Percentiles rank a stretch among this genome's conserved stretches.
phyloP scores from a whole-genome alignment of 2,797 vertebrate genomes.

The Neosilurus hyrtlii region DNA sequence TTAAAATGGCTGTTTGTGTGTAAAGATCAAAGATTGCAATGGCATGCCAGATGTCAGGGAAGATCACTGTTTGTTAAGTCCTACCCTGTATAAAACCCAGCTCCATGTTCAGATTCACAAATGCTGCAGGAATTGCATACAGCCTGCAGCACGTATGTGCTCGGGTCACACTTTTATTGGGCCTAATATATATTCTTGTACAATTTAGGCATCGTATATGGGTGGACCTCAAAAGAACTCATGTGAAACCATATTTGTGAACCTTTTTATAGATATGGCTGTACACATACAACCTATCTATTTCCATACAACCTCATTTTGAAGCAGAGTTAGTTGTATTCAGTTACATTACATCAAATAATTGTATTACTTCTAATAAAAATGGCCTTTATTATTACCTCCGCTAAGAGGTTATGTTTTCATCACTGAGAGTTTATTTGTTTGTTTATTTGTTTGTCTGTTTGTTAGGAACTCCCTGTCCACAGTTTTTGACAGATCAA shows the following conservation, averaged over 20 bases:
- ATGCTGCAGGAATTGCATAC: neutral
- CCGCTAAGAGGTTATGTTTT: no score
- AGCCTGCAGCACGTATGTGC: constrained; percentile 10
- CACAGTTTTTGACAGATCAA: no score
- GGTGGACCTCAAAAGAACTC: neutral
- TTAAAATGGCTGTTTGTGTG: constrained; percentile 41
- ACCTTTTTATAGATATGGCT: neutral
- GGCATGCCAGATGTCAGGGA: constrained; percentile 36
- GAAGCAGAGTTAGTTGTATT: neutral
- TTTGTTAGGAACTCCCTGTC: no score
- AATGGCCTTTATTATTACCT: neutral
- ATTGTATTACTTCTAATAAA: neutral
- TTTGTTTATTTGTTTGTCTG: no score
- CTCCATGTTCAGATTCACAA: constrained; percentile 6
- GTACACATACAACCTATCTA: neutral
- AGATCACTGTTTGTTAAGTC: constrained; percentile 21
- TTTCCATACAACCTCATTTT: neutral
- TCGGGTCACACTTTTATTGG: constrained; percentile 1
- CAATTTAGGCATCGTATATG: constrained; percentile 3
- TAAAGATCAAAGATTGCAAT: constrained; percentile 45
- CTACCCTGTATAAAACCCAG: constrained; percentile 26
- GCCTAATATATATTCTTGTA: constrained; percentile 33
- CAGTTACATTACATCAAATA: neutral
- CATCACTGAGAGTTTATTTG: no score
- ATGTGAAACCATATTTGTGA: neutral